Base-by-base conservation (phyloP, 2,888 invertebrate genomes). In the Sarcophaga variegata region DNA sequence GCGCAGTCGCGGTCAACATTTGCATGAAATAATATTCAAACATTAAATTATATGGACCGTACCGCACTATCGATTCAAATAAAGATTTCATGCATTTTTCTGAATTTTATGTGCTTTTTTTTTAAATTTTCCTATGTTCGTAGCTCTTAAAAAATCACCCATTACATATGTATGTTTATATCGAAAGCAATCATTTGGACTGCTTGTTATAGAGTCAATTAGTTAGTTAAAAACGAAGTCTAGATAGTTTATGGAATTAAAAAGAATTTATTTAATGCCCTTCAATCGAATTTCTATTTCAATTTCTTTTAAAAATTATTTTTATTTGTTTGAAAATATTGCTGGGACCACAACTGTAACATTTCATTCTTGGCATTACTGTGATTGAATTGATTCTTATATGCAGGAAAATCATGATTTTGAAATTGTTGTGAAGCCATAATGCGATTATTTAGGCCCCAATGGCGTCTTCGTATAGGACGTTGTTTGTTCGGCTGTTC, bases 371-470 rank as follows among this genome's bases (percentile, higher is more conserved):
- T 37, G 2, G 37, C 0, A 37, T 37, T 37, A 37, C 37, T 66
- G 3, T 20, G 22, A 47, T 64, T 76, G 2, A 59, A 37, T 3
- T 62, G 47, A 37, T 72, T 72, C 4, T 45, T 60, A 60, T 54
- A 49, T 1, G 17, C 11, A 11, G 22, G 14, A 5, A 14, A 5
- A 17, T 78, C 71, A 22, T 71, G 59, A 20, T 77, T 72, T 22
- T 62, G 20, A 2, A 77, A 12, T n/a, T 72, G 10, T 17, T 66
- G 10, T 10, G 17, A 37, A 11, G 11, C 60, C 11, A 22, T 72
- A 17, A 74, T 62, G 59, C 62, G 78, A 45, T 78, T 83, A 60
- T 69, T 78, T 5, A 62, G 14, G 8, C 11, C 60, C 64, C 71
- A 83, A 66, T 77, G 47, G 4, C 22, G 47, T 2, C 37, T 37